Evolutionary conservation across 1,140 invertebrate genomes (phyloP).

Genomic region (Saccostrea glomerata): DNA sequence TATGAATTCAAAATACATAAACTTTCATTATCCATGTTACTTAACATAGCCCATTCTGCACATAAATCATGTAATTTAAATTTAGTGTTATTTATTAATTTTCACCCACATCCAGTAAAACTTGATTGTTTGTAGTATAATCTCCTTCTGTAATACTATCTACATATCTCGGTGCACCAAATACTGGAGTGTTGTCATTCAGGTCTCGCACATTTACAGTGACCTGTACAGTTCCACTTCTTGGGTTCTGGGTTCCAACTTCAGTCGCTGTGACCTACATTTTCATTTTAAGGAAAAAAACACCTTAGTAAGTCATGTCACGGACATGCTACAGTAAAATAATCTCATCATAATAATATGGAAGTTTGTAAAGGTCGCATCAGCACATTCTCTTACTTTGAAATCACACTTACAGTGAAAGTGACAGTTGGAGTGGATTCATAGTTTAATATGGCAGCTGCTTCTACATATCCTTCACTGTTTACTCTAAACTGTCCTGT

Average conservation of each 20-base stretch:
- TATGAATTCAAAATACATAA: background rate
- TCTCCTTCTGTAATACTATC: conserved; percentile 52
- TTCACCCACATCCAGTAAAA: conserved; percentile 53
- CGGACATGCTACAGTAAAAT: too few species aligned
- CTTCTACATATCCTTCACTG: conserved; percentile 59
- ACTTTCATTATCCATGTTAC: too few species aligned
- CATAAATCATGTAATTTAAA: too few species aligned
- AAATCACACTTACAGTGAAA: conserved; percentile 58
- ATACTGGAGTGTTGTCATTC: conserved; percentile 61
- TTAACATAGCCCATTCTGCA: too few species aligned
- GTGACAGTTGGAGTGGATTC: conserved; percentile 53
- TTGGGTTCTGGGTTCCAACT: conserved; percentile 40
- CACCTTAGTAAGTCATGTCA: too few species aligned
- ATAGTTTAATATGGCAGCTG: conserved; percentile 51
- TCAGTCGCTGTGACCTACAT: conserved; percentile 66
- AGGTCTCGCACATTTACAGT: conserved; percentile 60
- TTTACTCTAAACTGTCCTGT: conserved; percentile 57
- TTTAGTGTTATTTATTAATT: background rate
- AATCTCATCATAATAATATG: too few species aligned
- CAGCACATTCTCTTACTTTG: too few species aligned
- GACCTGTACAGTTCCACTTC: conserved; percentile 48
- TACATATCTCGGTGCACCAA: conserved; percentile 49
- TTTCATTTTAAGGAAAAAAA: background rate
- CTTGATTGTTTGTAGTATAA: conserved; percentile 53
- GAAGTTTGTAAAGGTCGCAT: too few species aligned